phyloP scores from a whole-genome alignment of 2,888 invertebrate genomes.

The Nebria brevicollis region DNA sequence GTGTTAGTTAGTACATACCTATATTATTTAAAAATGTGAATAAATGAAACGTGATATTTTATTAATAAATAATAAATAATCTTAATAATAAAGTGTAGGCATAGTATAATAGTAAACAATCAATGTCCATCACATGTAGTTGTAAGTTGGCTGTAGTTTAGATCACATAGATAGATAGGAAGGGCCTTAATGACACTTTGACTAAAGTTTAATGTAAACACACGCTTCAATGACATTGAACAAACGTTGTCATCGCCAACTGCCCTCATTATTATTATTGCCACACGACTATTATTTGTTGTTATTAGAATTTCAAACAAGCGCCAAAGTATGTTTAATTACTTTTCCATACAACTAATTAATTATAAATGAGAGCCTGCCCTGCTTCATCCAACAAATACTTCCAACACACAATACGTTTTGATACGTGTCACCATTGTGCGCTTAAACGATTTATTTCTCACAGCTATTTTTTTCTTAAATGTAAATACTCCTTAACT shows the following conservation, averaged over 20 bases:
- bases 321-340: neutral
- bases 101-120: too few relatives aligned
- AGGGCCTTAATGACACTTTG: slow-evolving; percentile 41
- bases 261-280: slow-evolving; percentile 1
- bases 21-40: too few relatives aligned
- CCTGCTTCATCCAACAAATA: too few relatives aligned
- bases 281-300: neutral
- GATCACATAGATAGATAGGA: neutral
- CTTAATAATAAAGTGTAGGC: neutral
- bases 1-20: too few relatives aligned
- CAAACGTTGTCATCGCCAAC: slow-evolving; percentile 5
- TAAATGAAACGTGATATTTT: too few relatives aligned
- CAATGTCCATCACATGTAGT: too few relatives aligned
- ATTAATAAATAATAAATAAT: too few relatives aligned
- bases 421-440: too few relatives aligned
- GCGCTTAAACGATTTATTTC: too few relatives aligned
- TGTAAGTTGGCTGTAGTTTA: slow-evolving; percentile 25
- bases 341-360: neutral
- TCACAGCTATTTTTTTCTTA: neutral
- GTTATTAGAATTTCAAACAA: neutral
- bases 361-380: too few relatives aligned
- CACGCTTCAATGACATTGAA: slow-evolving; percentile 21
- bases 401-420: too few relatives aligned
- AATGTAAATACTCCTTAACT: neutral
- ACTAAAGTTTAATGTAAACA: slow-evolving; percentile 44